These are phyloP conservation scores for Rhagonycha fulva DNA, from an alignment of 2,888 invertebrate genomes.

Conservation along the genomic window DNA sequence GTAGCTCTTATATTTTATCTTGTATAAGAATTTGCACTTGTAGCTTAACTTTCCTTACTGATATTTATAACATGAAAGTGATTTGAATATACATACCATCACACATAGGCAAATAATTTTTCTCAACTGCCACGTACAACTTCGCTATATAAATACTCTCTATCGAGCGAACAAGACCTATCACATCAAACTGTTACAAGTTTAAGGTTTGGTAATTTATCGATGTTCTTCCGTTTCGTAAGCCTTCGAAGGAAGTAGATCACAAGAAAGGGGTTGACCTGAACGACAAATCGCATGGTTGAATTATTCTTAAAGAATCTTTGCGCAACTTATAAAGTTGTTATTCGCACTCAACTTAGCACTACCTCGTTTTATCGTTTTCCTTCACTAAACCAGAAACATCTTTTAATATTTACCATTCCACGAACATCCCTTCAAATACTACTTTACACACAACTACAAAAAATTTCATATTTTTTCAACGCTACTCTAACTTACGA, in stretches of 20 bases:
- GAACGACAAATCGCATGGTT: conserved; percentile 26
- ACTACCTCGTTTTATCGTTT: background rate
- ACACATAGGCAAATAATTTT: conserved; percentile 18
- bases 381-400: background rate
- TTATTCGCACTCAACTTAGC: conserved; percentile 28
- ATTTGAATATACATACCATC: conserved; percentile 26
- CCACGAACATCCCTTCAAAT: background rate
- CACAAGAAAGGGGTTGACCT: conserved; percentile 23
- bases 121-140: conserved; percentile 17
- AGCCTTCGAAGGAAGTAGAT: conserved; percentile 31
- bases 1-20: conserved; percentile 8
- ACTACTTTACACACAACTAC: background rate
- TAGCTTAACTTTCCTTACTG: conserved; percentile 22
- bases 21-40: conserved; percentile 18
- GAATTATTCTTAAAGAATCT: conserved; percentile 16
- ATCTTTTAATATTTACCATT: background rate
- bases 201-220: conserved; percentile 34
- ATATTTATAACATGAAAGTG: conserved; percentile 24
- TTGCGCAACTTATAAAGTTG: conserved; percentile 24
- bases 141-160: conserved; percentile 11
- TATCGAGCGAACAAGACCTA: conserved; percentile 23
- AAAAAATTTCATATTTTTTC: background rate
- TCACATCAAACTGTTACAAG: conserved; percentile 32
- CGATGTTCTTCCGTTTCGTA: conserved; percentile 31
- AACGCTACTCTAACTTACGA: background rate